phyloP scores from a whole-genome alignment of 1,140 invertebrate genomes.

The Bombus impatiens region DNA sequence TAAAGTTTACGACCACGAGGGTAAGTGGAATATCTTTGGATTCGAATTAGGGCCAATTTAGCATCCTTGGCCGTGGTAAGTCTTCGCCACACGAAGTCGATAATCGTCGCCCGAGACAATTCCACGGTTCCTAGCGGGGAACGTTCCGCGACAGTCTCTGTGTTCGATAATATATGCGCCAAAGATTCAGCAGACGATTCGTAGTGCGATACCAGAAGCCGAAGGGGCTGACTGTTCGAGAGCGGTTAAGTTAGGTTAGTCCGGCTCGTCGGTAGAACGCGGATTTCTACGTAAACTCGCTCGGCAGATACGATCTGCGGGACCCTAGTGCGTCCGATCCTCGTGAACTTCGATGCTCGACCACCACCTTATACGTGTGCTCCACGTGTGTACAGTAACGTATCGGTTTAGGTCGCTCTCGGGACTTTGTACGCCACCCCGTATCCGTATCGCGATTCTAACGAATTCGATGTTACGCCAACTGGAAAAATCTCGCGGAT shows the following conservation, averaged over 20 bases:
- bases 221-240: conserved; percentile 60
- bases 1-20: background rate
- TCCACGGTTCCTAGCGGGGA: conserved; percentile 33
- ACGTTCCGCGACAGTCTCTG: conserved; percentile 49
- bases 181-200: conserved; percentile 79
- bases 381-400: conserved; percentile 39
- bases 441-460: background rate
- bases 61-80: background rate
- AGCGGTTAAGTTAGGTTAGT: conserved; percentile 69
- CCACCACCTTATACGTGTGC: conserved; percentile 52
- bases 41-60: conserved; percentile 28
- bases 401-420: conserved; percentile 67
- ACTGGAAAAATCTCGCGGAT: background rate
- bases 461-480: background rate
- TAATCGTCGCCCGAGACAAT: conserved; percentile 40
- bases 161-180: conserved; percentile 78
- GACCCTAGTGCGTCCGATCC: conserved; percentile 71
- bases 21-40: background rate
- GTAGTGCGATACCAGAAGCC: conserved; percentile 80
- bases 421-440: conserved; percentile 42
- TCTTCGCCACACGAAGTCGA: conserved; percentile 14
- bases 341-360: conserved; percentile 69
- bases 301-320: conserved; percentile 76
- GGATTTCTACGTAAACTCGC: conserved; percentile 80
- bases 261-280: conserved; percentile 68